Evolutionary conservation across 2,113 vertebrate species (phyloP).

Genomic region (Genyomyrus donnyi): DNA sequence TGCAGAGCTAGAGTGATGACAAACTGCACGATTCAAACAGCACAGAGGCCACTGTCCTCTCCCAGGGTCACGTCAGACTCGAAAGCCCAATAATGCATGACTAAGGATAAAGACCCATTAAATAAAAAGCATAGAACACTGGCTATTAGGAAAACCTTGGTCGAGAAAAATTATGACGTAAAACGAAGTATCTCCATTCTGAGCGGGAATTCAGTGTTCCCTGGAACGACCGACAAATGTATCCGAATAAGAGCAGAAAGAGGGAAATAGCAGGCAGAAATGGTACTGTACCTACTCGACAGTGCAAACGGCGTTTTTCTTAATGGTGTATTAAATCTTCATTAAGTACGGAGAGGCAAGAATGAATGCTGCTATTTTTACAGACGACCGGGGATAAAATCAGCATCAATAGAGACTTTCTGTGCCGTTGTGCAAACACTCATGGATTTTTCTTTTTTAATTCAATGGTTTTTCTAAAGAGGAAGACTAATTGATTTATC

Average conservation of each 20-base stretch:
- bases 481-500: conserved; percentile 28
- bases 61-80: not conserved
- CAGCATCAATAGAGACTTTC: not conserved
- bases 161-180: not conserved
- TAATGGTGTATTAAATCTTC: conserved; percentile 24
- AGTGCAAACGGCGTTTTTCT: not conserved
- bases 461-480: conserved; percentile 16
- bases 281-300: not conserved
- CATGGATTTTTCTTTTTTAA: conserved; percentile 15
- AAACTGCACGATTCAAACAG: not conserved
- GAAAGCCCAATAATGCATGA: not conserved
- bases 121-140: not conserved
- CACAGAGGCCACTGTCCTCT: not conserved
- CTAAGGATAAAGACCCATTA: not conserved
- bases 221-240: not conserved
- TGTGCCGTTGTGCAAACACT: conserved; percentile 9
- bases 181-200: not conserved
- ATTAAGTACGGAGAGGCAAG: conserved; percentile 23
- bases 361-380: conserved; percentile 21
- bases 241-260: not conserved
- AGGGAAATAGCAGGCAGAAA: not conserved
- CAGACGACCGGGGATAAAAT: conserved; percentile 24
- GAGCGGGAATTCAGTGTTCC: not conserved
- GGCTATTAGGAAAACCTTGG: not conserved
- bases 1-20: not conserved